Percentiles rank a stretch among this genome's conserved stretches.
phyloP scores from a whole-genome alignment of 2,888 invertebrate genomes.

The Ophraella communa region DNA sequence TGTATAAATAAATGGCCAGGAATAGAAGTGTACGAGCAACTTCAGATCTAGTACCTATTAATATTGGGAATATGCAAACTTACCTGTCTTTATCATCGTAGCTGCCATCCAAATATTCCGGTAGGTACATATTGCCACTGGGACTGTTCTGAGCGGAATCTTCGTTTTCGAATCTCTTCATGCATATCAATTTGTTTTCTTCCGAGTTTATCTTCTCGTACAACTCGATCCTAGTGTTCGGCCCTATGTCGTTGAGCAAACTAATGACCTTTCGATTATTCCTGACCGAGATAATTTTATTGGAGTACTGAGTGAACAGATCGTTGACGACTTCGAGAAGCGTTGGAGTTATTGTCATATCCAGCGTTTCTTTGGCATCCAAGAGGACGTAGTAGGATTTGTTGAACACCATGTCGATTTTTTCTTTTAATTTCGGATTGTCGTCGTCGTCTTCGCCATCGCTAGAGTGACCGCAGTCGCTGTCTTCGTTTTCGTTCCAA shows the following conservation, averaged over 20 bases:
- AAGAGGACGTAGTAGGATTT: constrained; percentile 72
- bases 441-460: constrained; percentile 60
- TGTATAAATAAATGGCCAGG: no score
- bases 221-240: constrained; percentile 66
- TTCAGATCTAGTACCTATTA: no score
- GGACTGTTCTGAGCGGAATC: constrained; percentile 70
- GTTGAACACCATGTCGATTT: constrained; percentile 44
- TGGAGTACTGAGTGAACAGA: constrained; percentile 55
- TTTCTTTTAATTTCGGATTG: constrained; percentile 35
- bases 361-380: constrained; percentile 71
- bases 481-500: constrained; percentile 60
- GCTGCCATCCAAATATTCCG: constrained; percentile 37
- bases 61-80: no score
- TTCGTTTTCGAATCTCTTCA: constrained; percentile 67
- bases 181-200: constrained; percentile 59
- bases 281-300: constrained; percentile 56
- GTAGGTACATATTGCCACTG: constrained; percentile 36
- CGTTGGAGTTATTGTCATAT: constrained; percentile 73
- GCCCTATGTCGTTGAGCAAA: constrained; percentile 71
- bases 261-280: constrained; percentile 58
- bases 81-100: constrained; percentile 57
- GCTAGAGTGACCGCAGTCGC: constrained; percentile 63
- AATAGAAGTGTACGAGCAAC: no score
- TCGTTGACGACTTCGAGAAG: constrained; percentile 65
- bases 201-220: constrained; percentile 64